Conservation (phyloP, 2,888 invertebrate species). For the Netelia fuscicornis region DNA sequence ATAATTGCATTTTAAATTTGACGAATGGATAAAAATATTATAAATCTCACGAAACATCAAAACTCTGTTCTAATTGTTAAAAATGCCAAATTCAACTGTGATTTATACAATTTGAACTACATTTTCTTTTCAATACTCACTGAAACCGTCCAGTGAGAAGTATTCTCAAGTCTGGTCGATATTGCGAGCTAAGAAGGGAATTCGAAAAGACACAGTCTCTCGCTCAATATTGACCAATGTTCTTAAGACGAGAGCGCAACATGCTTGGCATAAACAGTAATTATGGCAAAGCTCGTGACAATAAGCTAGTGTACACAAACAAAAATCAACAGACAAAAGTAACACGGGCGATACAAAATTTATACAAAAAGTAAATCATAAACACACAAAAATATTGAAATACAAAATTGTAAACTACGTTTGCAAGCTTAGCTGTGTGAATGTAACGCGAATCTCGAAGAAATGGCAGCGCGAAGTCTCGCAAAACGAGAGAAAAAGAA, state of each 20-base stretch:
- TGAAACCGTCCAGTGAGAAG: conserved; percentile 65
- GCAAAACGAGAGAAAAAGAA: conserved; percentile 7
- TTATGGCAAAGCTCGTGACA: conserved; percentile 45
- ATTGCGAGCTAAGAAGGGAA: conserved; percentile 62
- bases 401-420: not conserved
- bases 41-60: conserved; percentile 7
- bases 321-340: conserved; percentile 29
- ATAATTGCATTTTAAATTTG: conserved; percentile 1
- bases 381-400: not conserved
- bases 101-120: conserved; percentile 5
- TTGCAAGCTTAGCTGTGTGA: conserved; percentile 34
- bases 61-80: not conserved
- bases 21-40: not conserved
- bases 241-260: conserved; percentile 30
- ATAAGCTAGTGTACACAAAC: conserved; percentile 21
- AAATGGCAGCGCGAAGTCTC: not conserved
- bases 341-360: conserved; percentile 41
- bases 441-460: conserved; percentile 22
- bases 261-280: conserved; percentile 2
- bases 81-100: not conserved
- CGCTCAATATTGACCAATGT: conserved; percentile 43
- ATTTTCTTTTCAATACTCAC: conserved; percentile 54
- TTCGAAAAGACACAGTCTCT: conserved; percentile 53
- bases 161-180: conserved; percentile 64
- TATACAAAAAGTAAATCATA: not conserved